Conservation (phyloP, 2,888 invertebrate species). For the Zelleria hepariella region DNA sequence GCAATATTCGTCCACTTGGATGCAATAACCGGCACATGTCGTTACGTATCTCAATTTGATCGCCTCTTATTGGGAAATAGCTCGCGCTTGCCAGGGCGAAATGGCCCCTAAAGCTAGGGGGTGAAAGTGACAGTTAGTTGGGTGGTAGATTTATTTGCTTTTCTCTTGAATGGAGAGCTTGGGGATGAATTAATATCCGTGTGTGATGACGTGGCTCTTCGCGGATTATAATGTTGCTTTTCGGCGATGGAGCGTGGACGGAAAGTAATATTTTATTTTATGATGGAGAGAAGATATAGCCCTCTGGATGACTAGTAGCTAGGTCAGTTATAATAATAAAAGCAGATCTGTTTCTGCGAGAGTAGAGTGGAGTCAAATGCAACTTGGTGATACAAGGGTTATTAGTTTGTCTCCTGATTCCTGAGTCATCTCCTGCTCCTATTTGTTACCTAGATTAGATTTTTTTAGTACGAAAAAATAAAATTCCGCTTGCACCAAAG, state of each 20-base stretch:
- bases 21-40: constrained; percentile 66
- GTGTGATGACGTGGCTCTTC: constrained; percentile 7
- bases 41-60: constrained; percentile 63
- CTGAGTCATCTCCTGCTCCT: too few species aligned
- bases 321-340: too few species aligned
- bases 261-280: background rate
- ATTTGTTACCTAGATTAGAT: too few species aligned
- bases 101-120: background rate
- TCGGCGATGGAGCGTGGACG: background rate
- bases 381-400: too few species aligned
- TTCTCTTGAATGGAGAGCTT: constrained; percentile 11
- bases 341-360: too few species aligned
- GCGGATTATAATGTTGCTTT: background rate
- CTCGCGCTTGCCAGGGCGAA: background rate
- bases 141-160: constrained; percentile 1
- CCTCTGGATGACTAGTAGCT: too few species aligned
- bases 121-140: constrained; percentile 3
- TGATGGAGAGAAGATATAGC: background rate
- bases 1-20: constrained; percentile 60
- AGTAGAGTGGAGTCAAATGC: too few species aligned
- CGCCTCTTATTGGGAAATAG: constrained; percentile 25
- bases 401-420: too few species aligned
- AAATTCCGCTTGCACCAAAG: too few species aligned
- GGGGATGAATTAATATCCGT: constrained; percentile 50
- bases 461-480: too few species aligned